These are phyloP conservation scores for Ibidorhyncha struthersii DNA, from an alignment of 2,113 vertebrate genomes.

Conservation along the genomic window DNA sequence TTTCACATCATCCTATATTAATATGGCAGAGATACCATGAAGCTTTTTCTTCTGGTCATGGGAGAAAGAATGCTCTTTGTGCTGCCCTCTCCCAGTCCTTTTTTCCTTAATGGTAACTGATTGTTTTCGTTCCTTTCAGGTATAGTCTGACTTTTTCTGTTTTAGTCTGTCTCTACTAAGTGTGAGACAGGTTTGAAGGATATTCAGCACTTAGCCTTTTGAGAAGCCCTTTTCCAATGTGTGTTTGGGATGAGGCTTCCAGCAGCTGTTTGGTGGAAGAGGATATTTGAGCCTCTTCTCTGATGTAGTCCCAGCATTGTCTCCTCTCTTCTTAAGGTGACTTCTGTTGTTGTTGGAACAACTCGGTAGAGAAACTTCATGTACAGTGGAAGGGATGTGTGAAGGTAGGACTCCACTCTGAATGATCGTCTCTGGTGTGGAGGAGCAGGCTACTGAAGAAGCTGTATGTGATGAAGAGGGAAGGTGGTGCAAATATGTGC, in stretches of 20 bases:
- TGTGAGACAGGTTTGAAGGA: not conserved
- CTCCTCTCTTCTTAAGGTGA: not conserved
- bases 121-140: not conserved
- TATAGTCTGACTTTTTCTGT: not conserved
- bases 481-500: not conserved
- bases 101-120: not conserved
- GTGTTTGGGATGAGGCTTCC: not conserved
- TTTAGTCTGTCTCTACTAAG: not conserved
- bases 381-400: fast-evolving
- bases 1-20: not conserved
- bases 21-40: not conserved
- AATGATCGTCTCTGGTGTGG: not conserved
- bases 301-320: not conserved
- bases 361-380: not conserved
- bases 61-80: not conserved
- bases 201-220: not conserved
- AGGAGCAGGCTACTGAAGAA: not conserved
- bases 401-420: not conserved
- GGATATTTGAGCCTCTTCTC: not conserved
- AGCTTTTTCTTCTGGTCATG: not conserved
- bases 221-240: not conserved
- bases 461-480: not conserved
- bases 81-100: not conserved
- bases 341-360: not conserved
- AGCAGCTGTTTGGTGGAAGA: not conserved